Evolutionary conservation across 2,888 invertebrate genomes (phyloP), one percentile per base, ranked within the genome.

Genomic region (Neocrepidodera transversa): DNA sequence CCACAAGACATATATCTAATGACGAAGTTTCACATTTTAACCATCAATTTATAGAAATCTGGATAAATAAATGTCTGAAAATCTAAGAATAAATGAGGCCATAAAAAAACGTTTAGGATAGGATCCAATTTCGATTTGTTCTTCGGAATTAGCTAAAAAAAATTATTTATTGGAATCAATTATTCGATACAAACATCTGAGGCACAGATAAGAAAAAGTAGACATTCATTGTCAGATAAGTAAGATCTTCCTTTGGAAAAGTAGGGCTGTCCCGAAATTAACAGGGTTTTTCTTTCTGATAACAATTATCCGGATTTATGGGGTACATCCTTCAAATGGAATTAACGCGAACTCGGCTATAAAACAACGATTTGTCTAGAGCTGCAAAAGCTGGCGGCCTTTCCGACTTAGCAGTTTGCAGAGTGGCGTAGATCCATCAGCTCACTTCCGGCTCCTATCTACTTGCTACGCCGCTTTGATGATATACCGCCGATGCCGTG

Each of bases 261-360:
- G 20, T 32, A 14, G 42, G 18, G 42, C 64, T 63, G 66, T 67
- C 63, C 65, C 63, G 69, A 70, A 72, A 71, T 72, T 72, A 72
- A 71, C 71, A 71, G 66, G 66, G 71, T 67, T 66, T 74, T 74
- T 74, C 73, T 71, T 72, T 74, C 72, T 72, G 74, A 75, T 76
- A 75, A 76, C 76, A 76, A 75, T 76, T 76, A 76, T 76, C 76
- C 75, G 73, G 74, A 77, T 77, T 76, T 76, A 77, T 77, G 72
- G 76, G 67, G 69, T 72, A 69, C 77, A 77, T 77, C 75, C 74
- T 73, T 77, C 77, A 77, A 75, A 74, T 71, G 74, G 76, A 75
- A 77, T 77, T 77, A 77, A 72, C 75, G 74, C 73, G 69, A 69
- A 71, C 74, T 68, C 65, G 65, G 73, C 75, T 74, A 75, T 75